These are phyloP conservation scores for Tachysurus vachellii DNA, from an alignment of 2,113 vertebrate species.

Conservation along the genomic window DNA sequence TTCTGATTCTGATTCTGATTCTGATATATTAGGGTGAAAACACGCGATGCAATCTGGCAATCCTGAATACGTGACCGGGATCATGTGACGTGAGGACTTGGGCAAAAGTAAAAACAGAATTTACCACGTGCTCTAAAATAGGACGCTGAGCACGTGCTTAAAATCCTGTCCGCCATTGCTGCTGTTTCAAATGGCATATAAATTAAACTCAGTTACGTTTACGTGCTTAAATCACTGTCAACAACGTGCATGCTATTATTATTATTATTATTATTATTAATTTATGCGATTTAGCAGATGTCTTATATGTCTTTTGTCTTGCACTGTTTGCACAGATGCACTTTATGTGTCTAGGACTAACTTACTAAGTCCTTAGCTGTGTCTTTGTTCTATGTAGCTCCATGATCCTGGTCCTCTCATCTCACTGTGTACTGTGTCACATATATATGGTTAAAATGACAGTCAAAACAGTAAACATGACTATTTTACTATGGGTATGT, in stretches of 20 bases:
- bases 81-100: conserved; percentile 1
- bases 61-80: conserved; percentile 2
- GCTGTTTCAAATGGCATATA: not conserved
- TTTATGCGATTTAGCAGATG: too few relatives aligned
- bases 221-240: not conserved
- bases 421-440: too few relatives aligned
- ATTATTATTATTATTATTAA: too few relatives aligned
- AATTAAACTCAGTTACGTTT: not conserved
- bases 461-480: not conserved
- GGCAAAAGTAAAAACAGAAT: conserved; percentile 27
- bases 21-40: not conserved
- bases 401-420: too few relatives aligned
- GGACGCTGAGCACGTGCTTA: not conserved
- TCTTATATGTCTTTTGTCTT: not conserved
- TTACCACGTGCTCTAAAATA: conserved; percentile 16
- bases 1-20: too few relatives aligned
- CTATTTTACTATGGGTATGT: not conserved
- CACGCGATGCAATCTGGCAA: not conserved
- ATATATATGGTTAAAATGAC: too few relatives aligned
- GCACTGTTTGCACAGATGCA: too few relatives aligned
- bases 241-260: not conserved
- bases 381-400: too few relatives aligned
- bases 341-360: too few relatives aligned
- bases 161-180: not conserved
- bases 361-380: too few relatives aligned